Evolutionary conservation across 1,140 invertebrate genomes (phyloP).

Genomic region (Ctenoplectra terminalis): DNA sequence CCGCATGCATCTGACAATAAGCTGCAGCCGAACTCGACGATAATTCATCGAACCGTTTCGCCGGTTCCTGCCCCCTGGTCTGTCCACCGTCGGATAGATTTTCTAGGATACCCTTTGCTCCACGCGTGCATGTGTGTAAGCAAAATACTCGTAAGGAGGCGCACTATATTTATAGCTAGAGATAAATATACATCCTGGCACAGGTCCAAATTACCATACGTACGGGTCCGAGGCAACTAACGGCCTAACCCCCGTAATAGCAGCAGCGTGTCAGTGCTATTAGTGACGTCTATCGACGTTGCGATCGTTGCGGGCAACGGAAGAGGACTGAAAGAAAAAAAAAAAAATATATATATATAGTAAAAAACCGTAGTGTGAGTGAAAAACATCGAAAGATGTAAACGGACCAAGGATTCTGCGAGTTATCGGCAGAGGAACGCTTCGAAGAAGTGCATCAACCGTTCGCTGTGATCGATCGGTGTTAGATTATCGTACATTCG

Average conservation of each 20-base stretch:
- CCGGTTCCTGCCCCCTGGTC: not conserved
- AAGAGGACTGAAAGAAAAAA: no score
- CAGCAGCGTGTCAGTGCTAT: slow-evolving; percentile 72
- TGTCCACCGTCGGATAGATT: not conserved
- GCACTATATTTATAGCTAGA: slow-evolving; percentile 81
- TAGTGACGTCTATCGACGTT: slow-evolving; percentile 63
- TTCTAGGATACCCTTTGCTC: slow-evolving; percentile 34
- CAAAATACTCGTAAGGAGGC: slow-evolving; percentile 11
- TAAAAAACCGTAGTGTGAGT: not conserved
- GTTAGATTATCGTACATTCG: not conserved
- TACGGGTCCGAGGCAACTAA: slow-evolving; percentile 63
- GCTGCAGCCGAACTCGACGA: not conserved
- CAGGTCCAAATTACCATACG: slow-evolving; percentile 73
- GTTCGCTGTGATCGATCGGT: not conserved
- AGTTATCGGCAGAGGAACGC: not conserved
- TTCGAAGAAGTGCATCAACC: not conserved
- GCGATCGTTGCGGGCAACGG: slow-evolving; percentile 12
- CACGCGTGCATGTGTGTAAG: not conserved
- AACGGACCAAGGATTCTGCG: not conserved
- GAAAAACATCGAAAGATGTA: slow-evolving; percentile 17
- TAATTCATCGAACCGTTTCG: slow-evolving; percentile 6
- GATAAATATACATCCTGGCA: slow-evolving; percentile 82
- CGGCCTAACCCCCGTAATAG: slow-evolving; percentile 76
- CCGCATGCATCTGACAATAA: no score
- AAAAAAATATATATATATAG: no score